Evolutionary conservation across 1,140 invertebrate genomes (phyloP).

Genomic region (Gryon sp.): DNA sequence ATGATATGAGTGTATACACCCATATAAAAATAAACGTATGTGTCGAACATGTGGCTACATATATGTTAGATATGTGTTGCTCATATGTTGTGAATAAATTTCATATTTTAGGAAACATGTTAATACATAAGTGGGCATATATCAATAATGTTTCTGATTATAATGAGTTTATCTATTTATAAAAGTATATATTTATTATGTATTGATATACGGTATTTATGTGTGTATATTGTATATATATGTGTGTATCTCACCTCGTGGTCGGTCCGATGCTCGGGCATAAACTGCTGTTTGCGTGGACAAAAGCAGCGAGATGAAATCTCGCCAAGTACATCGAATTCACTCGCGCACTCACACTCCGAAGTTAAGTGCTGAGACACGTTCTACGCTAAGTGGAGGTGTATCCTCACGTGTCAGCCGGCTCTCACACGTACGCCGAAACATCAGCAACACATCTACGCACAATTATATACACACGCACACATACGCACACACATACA

Average conservation of each 20-base stretch:
- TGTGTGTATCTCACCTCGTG: slow-evolving; percentile 40
- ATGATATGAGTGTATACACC: too few relatives aligned
- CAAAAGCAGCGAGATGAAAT: slow-evolving; percentile 27
- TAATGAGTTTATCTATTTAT: too few relatives aligned
- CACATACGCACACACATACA: background rate
- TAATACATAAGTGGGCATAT: too few relatives aligned
- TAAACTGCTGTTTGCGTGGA: slow-evolving; percentile 7
- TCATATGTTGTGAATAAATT: too few relatives aligned
- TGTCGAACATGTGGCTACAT: too few relatives aligned
- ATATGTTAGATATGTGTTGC: too few relatives aligned
- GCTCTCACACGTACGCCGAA: too few relatives aligned
- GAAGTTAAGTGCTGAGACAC: slow-evolving; percentile 27
- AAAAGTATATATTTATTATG: too few relatives aligned
- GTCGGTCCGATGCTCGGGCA: slow-evolving; percentile 7
- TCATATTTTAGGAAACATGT: too few relatives aligned
- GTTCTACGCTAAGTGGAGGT: slow-evolving; percentile 29
- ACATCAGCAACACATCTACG: too few relatives aligned
- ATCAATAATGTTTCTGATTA: too few relatives aligned
- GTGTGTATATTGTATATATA: background rate
- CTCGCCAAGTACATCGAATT: slow-evolving; percentile 33
- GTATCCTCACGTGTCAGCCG: slow-evolving; percentile 60
- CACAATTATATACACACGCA: slow-evolving; percentile 9
- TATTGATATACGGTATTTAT: background rate
- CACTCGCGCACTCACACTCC: slow-evolving; percentile 43
- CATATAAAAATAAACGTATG: too few relatives aligned